These are phyloP conservation scores for Capitella teleta DNA, from an alignment of 1,140 invertebrate species.

Conservation along the genomic window DNA sequence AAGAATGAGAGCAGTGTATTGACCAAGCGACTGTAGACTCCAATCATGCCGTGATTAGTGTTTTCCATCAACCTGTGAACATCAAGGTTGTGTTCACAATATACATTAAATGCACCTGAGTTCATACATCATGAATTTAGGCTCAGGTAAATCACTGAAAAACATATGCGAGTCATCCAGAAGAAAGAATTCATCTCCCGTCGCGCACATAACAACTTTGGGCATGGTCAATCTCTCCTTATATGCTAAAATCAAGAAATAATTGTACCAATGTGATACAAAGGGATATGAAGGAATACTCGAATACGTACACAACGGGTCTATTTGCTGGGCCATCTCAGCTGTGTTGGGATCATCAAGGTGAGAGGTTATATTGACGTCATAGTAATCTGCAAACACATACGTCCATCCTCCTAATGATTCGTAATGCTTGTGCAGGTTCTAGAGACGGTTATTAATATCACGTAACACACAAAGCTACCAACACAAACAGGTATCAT, in stretches of 20 bases:
- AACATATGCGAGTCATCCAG: slow-evolving; percentile 32
- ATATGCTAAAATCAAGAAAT: slow-evolving; percentile 20
- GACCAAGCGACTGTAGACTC: no score
- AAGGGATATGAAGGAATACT: neutral
- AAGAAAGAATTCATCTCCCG: slow-evolving; percentile 34
- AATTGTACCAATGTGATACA: neutral
- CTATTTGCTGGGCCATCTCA: slow-evolving; percentile 24
- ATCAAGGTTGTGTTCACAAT: no score
- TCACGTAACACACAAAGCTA: no score
- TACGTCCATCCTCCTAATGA: slow-evolving; percentile 31
- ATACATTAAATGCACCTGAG: no score
- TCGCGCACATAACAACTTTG: slow-evolving; percentile 25
- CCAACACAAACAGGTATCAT: no score
- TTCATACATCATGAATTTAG: slow-evolving; percentile 25
- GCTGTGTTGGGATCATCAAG: slow-evolving; percentile 22
- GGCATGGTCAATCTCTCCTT: slow-evolving; percentile 24
- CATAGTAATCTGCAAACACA: slow-evolving; percentile 24
- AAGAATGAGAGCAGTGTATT: no score
- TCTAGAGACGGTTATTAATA: no score
- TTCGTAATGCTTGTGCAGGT: slow-evolving; percentile 30
- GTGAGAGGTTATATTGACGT: slow-evolving; percentile 18
- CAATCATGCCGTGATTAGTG: no score
- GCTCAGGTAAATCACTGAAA: slow-evolving; percentile 21
- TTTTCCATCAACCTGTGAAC: no score
- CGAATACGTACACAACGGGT: slow-evolving; percentile 24